These are phyloP conservation scores for Scalopus aquaticus DNA, from an alignment of 2,113 vertebrate species.

Conservation along the genomic window DNA sequence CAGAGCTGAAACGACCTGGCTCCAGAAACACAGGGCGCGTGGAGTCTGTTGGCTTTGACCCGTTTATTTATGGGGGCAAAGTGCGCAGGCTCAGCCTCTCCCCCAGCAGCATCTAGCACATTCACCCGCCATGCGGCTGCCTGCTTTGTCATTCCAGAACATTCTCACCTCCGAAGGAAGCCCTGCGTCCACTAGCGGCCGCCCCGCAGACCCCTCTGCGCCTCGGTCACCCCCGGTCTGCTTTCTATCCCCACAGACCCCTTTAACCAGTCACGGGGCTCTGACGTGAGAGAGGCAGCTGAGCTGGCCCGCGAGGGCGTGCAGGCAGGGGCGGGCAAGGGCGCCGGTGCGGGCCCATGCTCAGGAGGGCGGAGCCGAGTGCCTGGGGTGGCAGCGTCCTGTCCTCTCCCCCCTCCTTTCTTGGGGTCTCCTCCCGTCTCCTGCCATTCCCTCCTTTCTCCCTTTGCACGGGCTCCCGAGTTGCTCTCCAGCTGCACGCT, in stretches of 20 bases:
- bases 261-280: not conserved
- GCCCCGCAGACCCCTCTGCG: not conserved
- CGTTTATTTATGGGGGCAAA: not conserved
- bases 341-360: no score
- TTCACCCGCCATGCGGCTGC: rapidly evolving
- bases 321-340: not conserved
- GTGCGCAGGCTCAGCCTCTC: rapidly evolving
- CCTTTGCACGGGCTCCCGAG: not conserved
- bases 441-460: not conserved
- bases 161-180: not conserved
- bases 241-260: not conserved
- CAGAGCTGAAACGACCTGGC: not conserved
- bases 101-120: rapidly evolving
- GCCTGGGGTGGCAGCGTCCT: not conserved
- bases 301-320: not conserved
- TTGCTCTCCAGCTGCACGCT: not conserved
- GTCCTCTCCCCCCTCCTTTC: not conserved
- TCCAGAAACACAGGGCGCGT: not conserved
- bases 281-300: no score
- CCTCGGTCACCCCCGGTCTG: not conserved
- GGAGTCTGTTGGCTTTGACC: no score
- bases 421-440: not conserved
- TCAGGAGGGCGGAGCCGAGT: no score
- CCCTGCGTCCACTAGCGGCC: rapidly evolving
- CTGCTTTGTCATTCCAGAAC: rapidly evolving